Percentiles rank a stretch among this genome's conserved stretches.
Conservation (phyloP, 2,888 invertebrate species). For the Heterodera filipjevi region DNA sequence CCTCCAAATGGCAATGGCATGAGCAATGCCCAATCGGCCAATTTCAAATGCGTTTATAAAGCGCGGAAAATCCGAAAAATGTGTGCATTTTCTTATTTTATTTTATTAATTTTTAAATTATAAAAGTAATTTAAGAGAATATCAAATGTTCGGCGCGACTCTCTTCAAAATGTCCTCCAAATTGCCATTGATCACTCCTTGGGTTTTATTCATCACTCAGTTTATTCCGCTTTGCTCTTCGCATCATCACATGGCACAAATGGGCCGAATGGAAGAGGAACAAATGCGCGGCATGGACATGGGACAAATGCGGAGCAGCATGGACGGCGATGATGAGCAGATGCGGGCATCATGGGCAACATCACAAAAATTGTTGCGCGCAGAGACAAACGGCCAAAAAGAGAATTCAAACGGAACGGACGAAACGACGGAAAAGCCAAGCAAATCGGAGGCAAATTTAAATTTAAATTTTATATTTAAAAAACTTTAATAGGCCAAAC, state of each 20-base stretch:
- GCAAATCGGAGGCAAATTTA: not conserved
- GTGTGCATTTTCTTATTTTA: no score
- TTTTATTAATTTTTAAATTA: not conserved
- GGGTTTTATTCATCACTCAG: not conserved
- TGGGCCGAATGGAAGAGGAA: not conserved
- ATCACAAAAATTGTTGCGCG: not conserved
- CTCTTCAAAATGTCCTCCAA: not conserved
- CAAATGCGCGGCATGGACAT: not conserved
- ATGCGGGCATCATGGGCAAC: conserved; percentile 3
- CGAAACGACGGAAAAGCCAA: not conserved
- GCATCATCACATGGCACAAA: not conserved
- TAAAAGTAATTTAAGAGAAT: no score
- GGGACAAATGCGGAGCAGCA: not conserved
- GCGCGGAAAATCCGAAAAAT: no score
- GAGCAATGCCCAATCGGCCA: no score
- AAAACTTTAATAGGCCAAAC: not conserved
- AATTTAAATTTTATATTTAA: not conserved
- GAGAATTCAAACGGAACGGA: not conserved
- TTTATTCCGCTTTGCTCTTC: not conserved
- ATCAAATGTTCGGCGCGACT: not conserved
- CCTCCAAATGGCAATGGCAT: no score
- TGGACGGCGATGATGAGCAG: not conserved
- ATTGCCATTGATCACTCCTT: not conserved
- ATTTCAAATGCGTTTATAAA: no score
- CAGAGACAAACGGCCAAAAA: not conserved